Evolutionary conservation across 2,797 vertebrate genomes (phyloP).

Genomic region (Agapornis canus): DNA sequence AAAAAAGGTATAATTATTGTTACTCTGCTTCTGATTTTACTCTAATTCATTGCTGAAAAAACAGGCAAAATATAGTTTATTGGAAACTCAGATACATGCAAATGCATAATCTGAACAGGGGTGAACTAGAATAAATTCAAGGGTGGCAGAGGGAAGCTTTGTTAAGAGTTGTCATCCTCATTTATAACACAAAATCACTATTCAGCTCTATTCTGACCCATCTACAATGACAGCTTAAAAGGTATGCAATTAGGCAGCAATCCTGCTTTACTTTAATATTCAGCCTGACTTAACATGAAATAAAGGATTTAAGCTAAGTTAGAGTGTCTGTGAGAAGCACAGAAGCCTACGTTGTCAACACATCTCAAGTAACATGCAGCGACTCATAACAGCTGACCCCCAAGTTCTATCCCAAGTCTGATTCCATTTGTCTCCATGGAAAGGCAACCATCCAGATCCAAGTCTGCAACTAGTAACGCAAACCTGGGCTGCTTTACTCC

Average conservation of each 20-base stretch:
- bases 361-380: rapidly evolving
- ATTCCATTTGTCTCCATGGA: background rate
- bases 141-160: background rate
- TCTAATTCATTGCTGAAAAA: background rate
- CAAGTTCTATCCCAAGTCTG: background rate
- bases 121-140: background rate
- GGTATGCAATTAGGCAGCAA: background rate
- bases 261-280: background rate
- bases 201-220: background rate
- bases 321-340: background rate
- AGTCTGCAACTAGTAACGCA: background rate
- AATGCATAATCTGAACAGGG: background rate
- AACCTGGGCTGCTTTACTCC: background rate
- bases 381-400: rapidly evolving
- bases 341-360: background rate
- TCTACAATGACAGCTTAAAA: background rate
- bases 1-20: background rate
- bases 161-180: background rate
- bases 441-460: background rate
- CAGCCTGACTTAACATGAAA: background rate
- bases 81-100: background rate
- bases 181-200: background rate
- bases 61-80: background rate
- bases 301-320: background rate
- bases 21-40: background rate